These are phyloP conservation scores for Manis crassicaudata DNA, from an alignment of 2,797 vertebrate species.

Conservation along the genomic window DNA sequence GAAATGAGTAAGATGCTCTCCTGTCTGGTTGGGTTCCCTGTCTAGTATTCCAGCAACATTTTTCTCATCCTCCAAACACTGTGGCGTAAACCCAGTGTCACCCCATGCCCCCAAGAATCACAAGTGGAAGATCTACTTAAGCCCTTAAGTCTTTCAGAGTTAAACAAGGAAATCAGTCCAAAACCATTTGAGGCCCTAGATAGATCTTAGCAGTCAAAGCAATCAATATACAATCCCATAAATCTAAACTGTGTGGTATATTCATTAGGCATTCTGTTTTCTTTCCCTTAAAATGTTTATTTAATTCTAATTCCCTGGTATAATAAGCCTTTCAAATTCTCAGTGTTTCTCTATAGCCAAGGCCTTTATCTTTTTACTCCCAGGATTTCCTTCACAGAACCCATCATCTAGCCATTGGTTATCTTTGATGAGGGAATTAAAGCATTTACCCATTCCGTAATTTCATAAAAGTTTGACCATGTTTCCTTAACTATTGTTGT, in stretches of 20 bases:
- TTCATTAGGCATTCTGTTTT: constrained; percentile 7
- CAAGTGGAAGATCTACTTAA: neutral
- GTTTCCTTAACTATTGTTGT: neutral
- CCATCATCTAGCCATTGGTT: neutral
- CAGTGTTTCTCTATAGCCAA: neutral
- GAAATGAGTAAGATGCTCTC: neutral
- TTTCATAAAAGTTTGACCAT: neutral
- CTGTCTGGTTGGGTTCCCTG: neutral
- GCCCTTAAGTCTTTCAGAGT: neutral
- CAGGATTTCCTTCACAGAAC: neutral
- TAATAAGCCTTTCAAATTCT: constrained; percentile 27
- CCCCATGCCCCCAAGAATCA: neutral
- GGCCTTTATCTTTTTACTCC: neutral
- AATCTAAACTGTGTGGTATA: neutral
- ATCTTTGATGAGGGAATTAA: constrained; percentile 10
- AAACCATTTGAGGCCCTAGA: neutral
- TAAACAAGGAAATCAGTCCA: neutral
- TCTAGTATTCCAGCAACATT: neutral
- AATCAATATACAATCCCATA: neutral
- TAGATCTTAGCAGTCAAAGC: neutral
- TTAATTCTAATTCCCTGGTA: constrained; percentile 38
- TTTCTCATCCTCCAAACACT: neutral
- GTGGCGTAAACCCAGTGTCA: neutral
- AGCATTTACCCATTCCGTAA: neutral
- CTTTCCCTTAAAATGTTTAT: neutral